Evolutionary conservation across 1,140 invertebrate genomes (phyloP), one percentile per base, ranked within the genome.

Genomic region (Ceratosolen fusciceps): DNA sequence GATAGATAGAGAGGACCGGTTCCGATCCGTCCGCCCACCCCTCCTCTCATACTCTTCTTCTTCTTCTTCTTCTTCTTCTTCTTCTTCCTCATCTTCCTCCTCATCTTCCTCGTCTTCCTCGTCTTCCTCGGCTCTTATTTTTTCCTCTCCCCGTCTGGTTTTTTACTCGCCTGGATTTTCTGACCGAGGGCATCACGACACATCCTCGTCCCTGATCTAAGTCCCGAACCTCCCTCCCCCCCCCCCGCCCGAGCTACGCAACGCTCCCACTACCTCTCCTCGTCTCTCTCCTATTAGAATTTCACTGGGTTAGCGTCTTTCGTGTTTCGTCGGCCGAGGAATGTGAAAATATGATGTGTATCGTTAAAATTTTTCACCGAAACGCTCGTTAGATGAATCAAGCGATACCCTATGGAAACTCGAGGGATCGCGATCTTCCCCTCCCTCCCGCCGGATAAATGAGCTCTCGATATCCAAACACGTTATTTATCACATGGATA

Each of bases 1-100:
- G 79, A 80, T 80, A 80, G 79, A 77, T 80, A 76, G 65, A 76
- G 65, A 80, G 77, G 79, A 80, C 79, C 79, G 79, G 79, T 80
- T 80, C 52, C 54, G 67, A 24, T 34, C 49, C 39, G 26, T 43
- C 24, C 2, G 24, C 54, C 72, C 31, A n/a, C 26, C 56, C 19
- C 37, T 31, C 24, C 34, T 0, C 62, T 62, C 0, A 9, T 19
- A 10, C 24, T 47, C 39, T 2, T 5, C 21, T 19, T 24, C 9
- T 7, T 39, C 12, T 74, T 54, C 26, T 43, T 72, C 49, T 31
- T 16, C 16, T 74, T 58, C 12, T 34, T 37, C 31, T 60, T n/a
- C 58, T 60, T 39, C 24, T 58, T 24, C 16, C 12, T n/a, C 2
- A n/a, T 74, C 3, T 34, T 54, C 31, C 47, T 70, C 1, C 39